A percentile compares a stretch with the other conserved stretches of the same genome.
phyloP scores from a whole-genome alignment of 2,113 vertebrate genomes.

The Leptosomus discolor region DNA sequence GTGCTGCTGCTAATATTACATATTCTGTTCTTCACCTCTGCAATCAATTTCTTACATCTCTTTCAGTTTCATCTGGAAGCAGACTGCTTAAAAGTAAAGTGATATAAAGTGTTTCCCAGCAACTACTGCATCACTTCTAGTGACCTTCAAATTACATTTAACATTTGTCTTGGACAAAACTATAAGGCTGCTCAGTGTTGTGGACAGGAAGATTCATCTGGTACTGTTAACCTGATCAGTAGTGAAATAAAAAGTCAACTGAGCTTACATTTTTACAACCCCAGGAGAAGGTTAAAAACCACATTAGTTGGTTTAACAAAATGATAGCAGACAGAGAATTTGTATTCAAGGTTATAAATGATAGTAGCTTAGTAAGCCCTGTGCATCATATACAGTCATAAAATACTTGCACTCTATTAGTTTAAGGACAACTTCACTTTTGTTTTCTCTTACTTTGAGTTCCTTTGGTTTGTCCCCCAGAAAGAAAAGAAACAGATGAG shows the following conservation, averaged over 20 bases:
- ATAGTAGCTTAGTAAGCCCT: not conserved
- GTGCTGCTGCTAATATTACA: not conserved
- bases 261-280: constrained; percentile 35
- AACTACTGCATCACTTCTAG: constrained; percentile 40
- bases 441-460: not conserved
- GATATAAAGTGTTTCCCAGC: constrained; percentile 58
- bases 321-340: constrained; percentile 18
- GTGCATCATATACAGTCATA: not conserved
- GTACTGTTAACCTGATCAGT: constrained; percentile 45
- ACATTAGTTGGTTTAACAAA: constrained; percentile 37
- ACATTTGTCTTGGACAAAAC: constrained; percentile 50
- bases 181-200: constrained; percentile 2
- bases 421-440: not conserved
- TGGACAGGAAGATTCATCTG: constrained; percentile 51
- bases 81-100: constrained; percentile 40
- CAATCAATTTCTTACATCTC: constrained; percentile 47
- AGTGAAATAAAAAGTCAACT: constrained; percentile 60
- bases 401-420: not conserved
- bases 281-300: constrained; percentile 33
- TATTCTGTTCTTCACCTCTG: constrained; percentile 7
- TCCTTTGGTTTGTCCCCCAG: not conserved
- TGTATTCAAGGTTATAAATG: not conserved
- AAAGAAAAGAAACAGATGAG: not conserved
- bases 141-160: constrained; percentile 65
- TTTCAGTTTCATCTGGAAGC: constrained; percentile 6